Base-by-base conservation (phyloP, 2,888 invertebrate genomes). In the Zeuzera pyrina region DNA sequence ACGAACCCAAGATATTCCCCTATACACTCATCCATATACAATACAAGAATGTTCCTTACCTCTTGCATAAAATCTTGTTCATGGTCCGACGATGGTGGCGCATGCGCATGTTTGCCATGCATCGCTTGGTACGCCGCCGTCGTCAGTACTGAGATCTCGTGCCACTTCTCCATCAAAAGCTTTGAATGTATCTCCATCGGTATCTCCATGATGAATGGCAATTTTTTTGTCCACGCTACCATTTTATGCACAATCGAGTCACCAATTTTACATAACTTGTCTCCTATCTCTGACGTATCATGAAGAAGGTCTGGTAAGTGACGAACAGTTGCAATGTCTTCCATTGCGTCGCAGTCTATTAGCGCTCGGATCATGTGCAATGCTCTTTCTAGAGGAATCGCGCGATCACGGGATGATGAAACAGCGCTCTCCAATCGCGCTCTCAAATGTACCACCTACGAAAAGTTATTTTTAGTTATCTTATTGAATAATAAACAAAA, bases 241-340 rank as follows among this genome's bases (percentile, higher is more conserved):
- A 98, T 89, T 84, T 97, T 97, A 85, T 95, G 95, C 36, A 98
- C 98, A 60, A 98, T 98, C 48, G 96, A 97, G 85, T 98, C 98
- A 31, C 98, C 97, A 62, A 98, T 95, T 78, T 93, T 94, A 85
- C 95, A 95, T 53, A 97, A 87, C 73, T 93, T 95, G 71, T 95
- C 93, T 57, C 92, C 94, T 57, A 95, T 89, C 78, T 94, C 94
- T 49, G 94, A 92, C 65, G 94, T 94, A 71, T 94, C 94, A 72
- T 94, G 94, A 49, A 96, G 87, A 62, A 94, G 88, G 76, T 94
- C 94, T 58, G 95, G 94, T 76, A 96, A 87, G 76, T 94, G 95
- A 84, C 93, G 90, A 52, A 91, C 88, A 50, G 96, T 97, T 39
- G 97, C 96, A 58, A 97, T 94, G 63, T 95, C 94, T 81, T 96